Evolutionary conservation across 2,888 invertebrate genomes (phyloP).

Genomic region (Smittia aterrima): DNA sequence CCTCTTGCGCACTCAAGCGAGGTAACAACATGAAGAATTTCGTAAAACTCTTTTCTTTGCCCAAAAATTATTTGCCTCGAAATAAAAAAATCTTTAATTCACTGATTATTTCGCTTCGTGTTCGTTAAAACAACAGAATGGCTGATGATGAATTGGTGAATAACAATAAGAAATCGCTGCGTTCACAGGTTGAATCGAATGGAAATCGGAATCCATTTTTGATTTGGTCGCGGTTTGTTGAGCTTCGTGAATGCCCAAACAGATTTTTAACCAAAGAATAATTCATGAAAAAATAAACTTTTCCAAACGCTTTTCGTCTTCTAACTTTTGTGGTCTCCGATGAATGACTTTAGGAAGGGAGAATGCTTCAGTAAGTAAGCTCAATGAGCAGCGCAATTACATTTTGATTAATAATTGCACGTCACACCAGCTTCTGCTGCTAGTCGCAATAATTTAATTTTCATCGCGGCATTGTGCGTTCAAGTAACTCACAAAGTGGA

Average conservation of each 20-base stretch:
- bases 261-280: not conserved
- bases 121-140: constrained; percentile 16
- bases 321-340: not conserved
- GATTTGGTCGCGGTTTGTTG: constrained; percentile 37
- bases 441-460: constrained; percentile 41
- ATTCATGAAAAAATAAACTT: not conserved
- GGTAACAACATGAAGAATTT: constrained; percentile 31
- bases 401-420: constrained; percentile 41
- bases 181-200: constrained; percentile 36
- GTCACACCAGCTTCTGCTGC: constrained; percentile 31
- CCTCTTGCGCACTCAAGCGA: constrained; percentile 31
- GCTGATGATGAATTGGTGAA: not conserved
- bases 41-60: not conserved
- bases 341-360: constrained; percentile 32
- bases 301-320: not conserved
- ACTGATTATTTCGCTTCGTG: constrained; percentile 18
- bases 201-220: constrained; percentile 40
- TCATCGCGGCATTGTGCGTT: constrained; percentile 34
- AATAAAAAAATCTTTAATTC: constrained; percentile 34
- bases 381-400: constrained; percentile 41
- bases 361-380: constrained; percentile 37
- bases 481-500: constrained; percentile 15
- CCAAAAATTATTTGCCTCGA: constrained; percentile 7
- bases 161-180: constrained; percentile 11
- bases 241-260: constrained; percentile 3